phyloP scores from a whole-genome alignment of 2,888 invertebrate genomes.

The Conomelus anceps region DNA sequence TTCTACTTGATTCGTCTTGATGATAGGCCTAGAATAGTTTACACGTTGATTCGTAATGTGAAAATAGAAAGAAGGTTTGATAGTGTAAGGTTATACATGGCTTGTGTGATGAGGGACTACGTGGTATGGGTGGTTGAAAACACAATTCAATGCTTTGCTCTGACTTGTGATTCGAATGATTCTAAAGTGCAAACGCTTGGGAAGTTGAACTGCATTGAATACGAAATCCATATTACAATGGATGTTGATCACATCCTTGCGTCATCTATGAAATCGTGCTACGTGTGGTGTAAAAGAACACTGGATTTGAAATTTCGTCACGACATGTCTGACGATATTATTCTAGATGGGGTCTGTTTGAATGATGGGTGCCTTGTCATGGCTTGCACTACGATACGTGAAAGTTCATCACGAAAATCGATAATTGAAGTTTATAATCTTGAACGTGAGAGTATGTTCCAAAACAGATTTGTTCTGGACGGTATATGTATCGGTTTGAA shows the following conservation, averaged over 20 bases:
- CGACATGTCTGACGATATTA: neutral
- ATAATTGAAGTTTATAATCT: neutral
- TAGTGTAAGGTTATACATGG: too few relatives aligned
- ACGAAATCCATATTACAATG: neutral
- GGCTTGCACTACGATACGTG: too few relatives aligned
- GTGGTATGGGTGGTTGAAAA: neutral
- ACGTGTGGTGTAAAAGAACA: neutral
- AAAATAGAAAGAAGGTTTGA: neutral
- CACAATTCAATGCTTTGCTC: neutral
- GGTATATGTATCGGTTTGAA: too few relatives aligned
- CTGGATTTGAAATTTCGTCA: neutral
- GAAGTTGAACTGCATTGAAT: neutral
- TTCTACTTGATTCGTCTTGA: neutral
- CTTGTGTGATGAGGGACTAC: neutral
- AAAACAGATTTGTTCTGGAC: neutral
- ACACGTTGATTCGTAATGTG: neutral
- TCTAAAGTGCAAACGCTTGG: neutral
- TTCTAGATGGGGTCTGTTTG: neutral
- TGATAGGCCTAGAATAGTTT: neutral
- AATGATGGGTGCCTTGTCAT: neutral
- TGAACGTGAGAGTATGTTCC: neutral
- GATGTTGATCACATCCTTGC: neutral
- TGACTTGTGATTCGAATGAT: neutral
- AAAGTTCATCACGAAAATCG: neutral
- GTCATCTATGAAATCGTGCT: neutral